Evolutionary conservation across 2,888 invertebrate genomes (phyloP).

Genomic region (Schrankia costaestrigalis): DNA sequence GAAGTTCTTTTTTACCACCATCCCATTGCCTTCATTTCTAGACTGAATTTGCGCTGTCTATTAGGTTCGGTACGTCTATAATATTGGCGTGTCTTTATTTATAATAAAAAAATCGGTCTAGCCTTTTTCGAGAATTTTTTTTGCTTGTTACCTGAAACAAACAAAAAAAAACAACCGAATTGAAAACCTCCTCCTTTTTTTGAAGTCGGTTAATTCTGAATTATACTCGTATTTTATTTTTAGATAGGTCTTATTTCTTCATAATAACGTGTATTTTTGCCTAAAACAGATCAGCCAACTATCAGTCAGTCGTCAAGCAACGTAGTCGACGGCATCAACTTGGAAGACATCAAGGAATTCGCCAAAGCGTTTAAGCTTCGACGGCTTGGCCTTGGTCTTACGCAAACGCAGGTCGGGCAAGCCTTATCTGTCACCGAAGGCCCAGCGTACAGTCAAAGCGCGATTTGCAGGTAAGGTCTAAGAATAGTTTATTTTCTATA

Average conservation of each 20-base stretch:
- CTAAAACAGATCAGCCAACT: conserved; percentile 91
- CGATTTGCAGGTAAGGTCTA: conserved; percentile 94
- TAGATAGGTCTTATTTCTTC: background rate
- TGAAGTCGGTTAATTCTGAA: no score
- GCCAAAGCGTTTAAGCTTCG: conserved; percentile 98
- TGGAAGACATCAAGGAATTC: conserved; percentile 99
- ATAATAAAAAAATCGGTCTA: no score
- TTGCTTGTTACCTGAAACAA: no score
- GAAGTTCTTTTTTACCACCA: no score
- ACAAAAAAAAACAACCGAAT: no score
- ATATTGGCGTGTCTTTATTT: no score
- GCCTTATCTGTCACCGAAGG: conserved; percentile 97
- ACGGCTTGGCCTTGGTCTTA: conserved; percentile 94
- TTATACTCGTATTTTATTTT: background rate
- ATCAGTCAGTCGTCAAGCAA: conserved; percentile 96
- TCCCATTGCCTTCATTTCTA: no score
- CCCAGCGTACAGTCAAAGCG: conserved; percentile 99
- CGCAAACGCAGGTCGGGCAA: conserved; percentile 98
- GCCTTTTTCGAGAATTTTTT: no score
- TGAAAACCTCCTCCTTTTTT: no score
- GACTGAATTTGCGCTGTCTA: no score
- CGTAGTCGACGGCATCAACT: conserved; percentile 97
- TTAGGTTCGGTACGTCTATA: no score
- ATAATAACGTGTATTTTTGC: conserved; percentile 9
- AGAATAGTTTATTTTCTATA: conserved; percentile 1